Evolutionary conservation across 2,113 vertebrate genomes (phyloP), one percentile per base, ranked within the genome.

Genomic region (Bubo bubo): DNA sequence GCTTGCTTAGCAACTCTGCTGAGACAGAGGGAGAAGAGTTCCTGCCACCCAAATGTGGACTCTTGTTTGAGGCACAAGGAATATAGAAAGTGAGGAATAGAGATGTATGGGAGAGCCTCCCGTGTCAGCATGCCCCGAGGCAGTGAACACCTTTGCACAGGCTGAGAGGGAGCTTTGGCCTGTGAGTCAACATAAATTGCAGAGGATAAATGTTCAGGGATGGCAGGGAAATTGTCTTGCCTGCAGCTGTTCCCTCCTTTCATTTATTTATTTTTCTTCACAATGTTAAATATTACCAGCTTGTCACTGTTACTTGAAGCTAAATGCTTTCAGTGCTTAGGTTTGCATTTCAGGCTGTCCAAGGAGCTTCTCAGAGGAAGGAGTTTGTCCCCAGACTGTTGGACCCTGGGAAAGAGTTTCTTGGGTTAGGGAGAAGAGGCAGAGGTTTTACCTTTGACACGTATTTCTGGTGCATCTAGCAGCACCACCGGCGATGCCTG

Each of bases 201-300:
- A 83, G 79, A 89, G 86, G 73, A 94, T 94, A 95, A 95, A 91
- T 89, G 89, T 84, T 86, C 50, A 32, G 90, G 91, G 85, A 80
- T 86, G 90, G 85, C 89, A 90, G 83, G 91, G 85, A 95, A 72
- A 93, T 95, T 34, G 59, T 91, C 53, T 95, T 86, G 82, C 89
- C 92, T 94, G 62, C 62, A 91, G 88, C 91, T 89, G 43, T 90
- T 96, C 82, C 64, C 45, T 92, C 47, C 75, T 80, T 94, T 91
- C 66, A 21, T 84, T 85, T 95, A 89, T 97, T 95, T 89, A 59
- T 94, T 91, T 96, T 66, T 92, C 58, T 92, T 94, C 56, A 12
- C 17, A 3, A 26, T 63, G 76, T 92, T 96, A 93, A 95, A 90
- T 94, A 95, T 96, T 93, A 90, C 41, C 76, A 63, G 63, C 53